Percentiles rank a stretch among this genome's conserved stretches.
phyloP scores from a whole-genome alignment of 1,140 invertebrate genomes.

The Musca domestica region DNA sequence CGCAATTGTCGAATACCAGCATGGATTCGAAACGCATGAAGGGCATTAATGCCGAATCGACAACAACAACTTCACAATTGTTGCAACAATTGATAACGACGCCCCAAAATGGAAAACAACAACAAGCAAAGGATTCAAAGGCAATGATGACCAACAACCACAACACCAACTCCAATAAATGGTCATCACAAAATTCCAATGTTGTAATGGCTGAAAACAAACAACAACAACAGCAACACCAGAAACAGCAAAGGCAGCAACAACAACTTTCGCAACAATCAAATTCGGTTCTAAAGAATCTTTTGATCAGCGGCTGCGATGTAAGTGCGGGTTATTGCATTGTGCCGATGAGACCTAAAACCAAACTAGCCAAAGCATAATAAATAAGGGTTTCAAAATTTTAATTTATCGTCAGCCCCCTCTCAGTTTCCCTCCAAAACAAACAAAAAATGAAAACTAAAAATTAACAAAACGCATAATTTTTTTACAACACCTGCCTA shows the following conservation, averaged over 20 bases:
- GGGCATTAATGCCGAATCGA: slow-evolving; percentile 32
- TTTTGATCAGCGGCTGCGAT: slow-evolving; percentile 87
- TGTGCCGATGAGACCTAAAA: slow-evolving; percentile 63
- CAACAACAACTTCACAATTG: slow-evolving; percentile 12
- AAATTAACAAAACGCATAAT: slow-evolving; percentile 10
- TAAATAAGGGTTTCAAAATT: not conserved
- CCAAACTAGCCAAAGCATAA: slow-evolving; percentile 51
- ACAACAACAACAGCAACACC: slow-evolving; percentile 35
- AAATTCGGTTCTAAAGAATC: slow-evolving; percentile 77
- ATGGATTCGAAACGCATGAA: slow-evolving; percentile 47
- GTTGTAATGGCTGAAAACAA: slow-evolving; percentile 24
- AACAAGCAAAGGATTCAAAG: not conserved
- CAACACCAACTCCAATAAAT: slow-evolving; percentile 26
- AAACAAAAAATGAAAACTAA: not conserved
- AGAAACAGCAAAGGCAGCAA: slow-evolving; percentile 32
- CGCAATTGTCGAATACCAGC: slow-evolving; percentile 26
- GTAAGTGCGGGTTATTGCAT: slow-evolving; percentile 86
- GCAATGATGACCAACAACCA: not conserved
- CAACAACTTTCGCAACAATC: slow-evolving; percentile 40
- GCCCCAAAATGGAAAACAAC: not conserved
- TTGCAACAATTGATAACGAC: slow-evolving; percentile 22
- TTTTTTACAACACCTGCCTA: slow-evolving; percentile 28
- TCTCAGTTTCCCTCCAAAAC: not conserved
- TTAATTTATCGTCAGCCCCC: not conserved
- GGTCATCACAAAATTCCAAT: slow-evolving; percentile 16